These are phyloP conservation scores for Cabera pusaria DNA, from an alignment of 2,888 invertebrate species.

Conservation along the genomic window DNA sequence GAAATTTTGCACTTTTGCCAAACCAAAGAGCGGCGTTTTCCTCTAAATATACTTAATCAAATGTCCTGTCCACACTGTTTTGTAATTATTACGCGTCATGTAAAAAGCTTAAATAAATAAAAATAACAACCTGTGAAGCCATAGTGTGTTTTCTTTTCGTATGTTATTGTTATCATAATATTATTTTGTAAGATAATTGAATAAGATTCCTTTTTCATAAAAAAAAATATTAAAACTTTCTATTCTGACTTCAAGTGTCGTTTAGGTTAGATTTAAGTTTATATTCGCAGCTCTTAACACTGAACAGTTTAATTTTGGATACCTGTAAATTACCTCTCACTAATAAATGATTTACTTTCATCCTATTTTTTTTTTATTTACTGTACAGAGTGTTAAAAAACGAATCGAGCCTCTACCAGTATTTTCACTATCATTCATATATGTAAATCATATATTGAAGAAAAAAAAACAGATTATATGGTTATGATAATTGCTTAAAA, in stretches of 20 bases:
- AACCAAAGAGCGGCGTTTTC: conserved; percentile 65
- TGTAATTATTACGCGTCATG: conserved; percentile 57
- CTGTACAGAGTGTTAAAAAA: background rate
- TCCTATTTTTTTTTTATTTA: conserved; percentile 41
- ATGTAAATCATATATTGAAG: no score
- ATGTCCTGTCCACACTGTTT: conserved; percentile 37
- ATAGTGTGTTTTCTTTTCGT: conserved; percentile 30
- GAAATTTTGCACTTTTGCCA: conserved; percentile 43
- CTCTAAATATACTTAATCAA: conserved; percentile 3
- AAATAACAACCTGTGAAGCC: conserved; percentile 43
- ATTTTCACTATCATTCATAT: no score
- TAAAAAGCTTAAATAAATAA: conserved; percentile 29
- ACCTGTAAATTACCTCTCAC: conserved; percentile 64
- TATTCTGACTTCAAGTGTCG: conserved; percentile 14
- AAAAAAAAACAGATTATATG: no score
- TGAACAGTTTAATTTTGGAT: conserved; percentile 23
- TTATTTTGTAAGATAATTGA: conserved; percentile 37
- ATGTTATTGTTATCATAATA: conserved; percentile 44
- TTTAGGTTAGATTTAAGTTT: conserved; percentile 27
- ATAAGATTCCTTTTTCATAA: conserved; percentile 20
- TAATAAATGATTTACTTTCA: conserved; percentile 62
- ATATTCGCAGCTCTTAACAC: conserved; percentile 26
- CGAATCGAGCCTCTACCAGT: no score
- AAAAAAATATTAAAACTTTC: conserved; percentile 14
- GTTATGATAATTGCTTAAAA: no score